Conservation (phyloP, 2,797 vertebrate genomes). For the Hydrocynus forskahlii region DNA sequence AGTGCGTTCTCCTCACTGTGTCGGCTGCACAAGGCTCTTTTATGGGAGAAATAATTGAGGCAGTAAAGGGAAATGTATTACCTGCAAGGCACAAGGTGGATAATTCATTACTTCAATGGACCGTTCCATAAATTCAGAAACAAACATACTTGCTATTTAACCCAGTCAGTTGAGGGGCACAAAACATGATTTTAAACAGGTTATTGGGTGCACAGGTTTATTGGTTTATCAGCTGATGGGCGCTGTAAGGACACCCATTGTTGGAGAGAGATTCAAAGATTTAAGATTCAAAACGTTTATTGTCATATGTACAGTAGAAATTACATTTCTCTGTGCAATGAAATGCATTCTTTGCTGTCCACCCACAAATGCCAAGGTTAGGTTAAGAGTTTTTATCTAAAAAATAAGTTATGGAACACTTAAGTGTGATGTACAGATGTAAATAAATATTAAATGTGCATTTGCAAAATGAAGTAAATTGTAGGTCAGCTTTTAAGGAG, state of each 20-base stretch:
- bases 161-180: not conserved
- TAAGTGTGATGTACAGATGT: too few relatives aligned
- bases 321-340: too few relatives aligned
- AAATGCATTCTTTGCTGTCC: too few relatives aligned
- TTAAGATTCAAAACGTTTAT: too few relatives aligned
- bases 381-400: too few relatives aligned
- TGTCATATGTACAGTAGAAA: too few relatives aligned
- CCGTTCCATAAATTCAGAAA: constrained; percentile 75
- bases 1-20: constrained; percentile 65
- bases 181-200: constrained; percentile 7
- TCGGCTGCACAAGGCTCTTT: constrained; percentile 43
- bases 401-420: too few relatives aligned
- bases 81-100: constrained; percentile 71
- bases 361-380: too few relatives aligned
- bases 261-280: too few relatives aligned
- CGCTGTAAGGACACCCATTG: constrained; percentile 11
- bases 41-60: constrained; percentile 79
- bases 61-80: constrained; percentile 74
- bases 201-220: not conserved
- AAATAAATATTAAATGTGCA: too few relatives aligned
- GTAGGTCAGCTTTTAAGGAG: too few relatives aligned
- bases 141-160: constrained; percentile 75
- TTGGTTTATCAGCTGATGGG: constrained; percentile 41
- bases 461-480: too few relatives aligned
- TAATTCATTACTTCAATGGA: constrained; percentile 76